Conservation (phyloP, 2,113 vertebrate genomes). For the Nematolebias whitei region DNA sequence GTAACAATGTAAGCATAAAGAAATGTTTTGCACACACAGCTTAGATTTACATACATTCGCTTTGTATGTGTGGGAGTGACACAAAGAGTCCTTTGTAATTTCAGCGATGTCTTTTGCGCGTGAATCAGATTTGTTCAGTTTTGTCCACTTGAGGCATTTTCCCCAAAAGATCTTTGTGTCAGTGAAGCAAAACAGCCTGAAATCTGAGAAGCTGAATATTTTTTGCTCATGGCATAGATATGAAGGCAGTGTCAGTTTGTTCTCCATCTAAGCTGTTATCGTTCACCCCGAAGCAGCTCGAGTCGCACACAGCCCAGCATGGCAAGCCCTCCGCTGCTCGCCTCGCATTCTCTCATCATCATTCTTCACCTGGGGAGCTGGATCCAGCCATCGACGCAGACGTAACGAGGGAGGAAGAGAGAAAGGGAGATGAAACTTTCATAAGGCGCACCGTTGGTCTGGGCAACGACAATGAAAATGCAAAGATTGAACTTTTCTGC, state of each 20-base stretch:
- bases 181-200: constrained; percentile 44
- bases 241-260: constrained; percentile 31
- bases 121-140: neutral
- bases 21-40: neutral
- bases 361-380: constrained; percentile 70
- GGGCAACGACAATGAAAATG: constrained; percentile 70
- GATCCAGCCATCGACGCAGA: constrained; percentile 48
- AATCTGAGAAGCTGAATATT: constrained; percentile 48
- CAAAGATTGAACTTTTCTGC: constrained; percentile 76
- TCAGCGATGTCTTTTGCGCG: constrained; percentile 24
- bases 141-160: constrained; percentile 45
- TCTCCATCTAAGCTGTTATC: constrained; percentile 43
- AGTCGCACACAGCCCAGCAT: constrained; percentile 35
- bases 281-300: constrained; percentile 38
- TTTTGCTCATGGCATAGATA: constrained; percentile 54
- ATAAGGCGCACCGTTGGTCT: constrained; percentile 59
- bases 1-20: neutral
- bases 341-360: constrained; percentile 67
- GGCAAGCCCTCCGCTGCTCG: constrained; percentile 58
- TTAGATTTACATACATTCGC: constrained; percentile 2
- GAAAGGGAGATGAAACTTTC: constrained; percentile 69
- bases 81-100: constrained; percentile 29
- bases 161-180: constrained; percentile 39
- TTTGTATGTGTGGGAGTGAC: neutral
- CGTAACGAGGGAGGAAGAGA: constrained; percentile 33